Percentiles rank a stretch among this genome's conserved stretches.
Evolutionary conservation across 2,113 vertebrate genomes (phyloP).

Genomic region (Chiloscyllium plagiosum): DNA sequence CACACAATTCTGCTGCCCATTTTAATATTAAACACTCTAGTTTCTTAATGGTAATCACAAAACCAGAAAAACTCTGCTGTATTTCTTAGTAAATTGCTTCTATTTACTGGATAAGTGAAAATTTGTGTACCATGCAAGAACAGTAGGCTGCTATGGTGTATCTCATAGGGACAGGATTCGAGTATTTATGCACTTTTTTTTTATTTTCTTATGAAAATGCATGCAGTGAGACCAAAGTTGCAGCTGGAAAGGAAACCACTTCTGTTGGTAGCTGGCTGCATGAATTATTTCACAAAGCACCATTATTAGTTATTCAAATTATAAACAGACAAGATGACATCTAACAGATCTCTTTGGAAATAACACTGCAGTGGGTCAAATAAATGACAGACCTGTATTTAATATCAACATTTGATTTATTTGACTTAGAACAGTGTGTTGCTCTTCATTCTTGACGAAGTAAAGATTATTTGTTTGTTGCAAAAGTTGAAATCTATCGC

Average conservation of each 20-base stretch:
- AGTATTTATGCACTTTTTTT: slow-evolving; percentile 44
- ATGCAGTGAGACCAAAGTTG: slow-evolving; percentile 45
- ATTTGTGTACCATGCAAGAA: slow-evolving; percentile 10
- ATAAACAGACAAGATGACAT: slow-evolving; percentile 43
- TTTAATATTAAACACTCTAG: slow-evolving; percentile 1
- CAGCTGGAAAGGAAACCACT: slow-evolving; percentile 46
- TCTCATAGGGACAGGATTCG: slow-evolving; percentile 40
- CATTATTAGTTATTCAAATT: slow-evolving; percentile 51
- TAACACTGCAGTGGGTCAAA: slow-evolving; percentile 43
- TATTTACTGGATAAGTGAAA: slow-evolving; percentile 26
- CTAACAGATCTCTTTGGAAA: slow-evolving; percentile 47
- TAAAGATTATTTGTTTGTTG: background rate
- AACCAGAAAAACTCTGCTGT: background rate
- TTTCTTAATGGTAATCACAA: slow-evolving; percentile 21
- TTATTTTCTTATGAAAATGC: slow-evolving; percentile 47
- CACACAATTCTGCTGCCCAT: background rate
- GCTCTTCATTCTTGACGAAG: background rate
- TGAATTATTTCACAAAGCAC: slow-evolving; percentile 49
- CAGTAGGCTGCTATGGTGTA: background rate
- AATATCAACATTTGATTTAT: slow-evolving; percentile 48
- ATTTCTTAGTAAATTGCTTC: slow-evolving; percentile 24
- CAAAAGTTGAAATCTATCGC: background rate
- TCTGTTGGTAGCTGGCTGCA: slow-evolving; percentile 46
- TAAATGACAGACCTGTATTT: slow-evolving; percentile 48
- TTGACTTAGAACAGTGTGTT: background rate